A percentile compares a stretch with the other conserved stretches of the same genome.
These are phyloP conservation scores for Cheirogaleus major DNA, from an alignment of 2,797 vertebrate genomes.

Conservation along the genomic window DNA sequence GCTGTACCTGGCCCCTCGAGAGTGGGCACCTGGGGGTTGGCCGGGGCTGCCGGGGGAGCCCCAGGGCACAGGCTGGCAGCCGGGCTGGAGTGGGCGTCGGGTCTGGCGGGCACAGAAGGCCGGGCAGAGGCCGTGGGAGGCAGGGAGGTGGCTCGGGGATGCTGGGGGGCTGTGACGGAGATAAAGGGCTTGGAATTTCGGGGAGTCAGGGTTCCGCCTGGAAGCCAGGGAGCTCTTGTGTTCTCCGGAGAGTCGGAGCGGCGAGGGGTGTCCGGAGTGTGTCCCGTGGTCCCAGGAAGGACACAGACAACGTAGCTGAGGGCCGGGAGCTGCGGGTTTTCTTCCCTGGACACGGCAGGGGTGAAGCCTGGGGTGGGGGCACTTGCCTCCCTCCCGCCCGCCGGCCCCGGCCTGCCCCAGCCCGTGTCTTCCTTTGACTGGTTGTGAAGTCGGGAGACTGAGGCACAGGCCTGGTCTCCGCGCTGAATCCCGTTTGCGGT, in stretches of 20 bases:
- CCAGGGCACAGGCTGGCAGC: background rate
- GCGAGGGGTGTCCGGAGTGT: fast-evolving
- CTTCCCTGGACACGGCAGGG: background rate
- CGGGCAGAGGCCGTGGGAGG: background rate
- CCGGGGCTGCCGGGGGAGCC: no score
- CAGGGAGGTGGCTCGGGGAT: background rate
- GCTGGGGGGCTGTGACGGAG: background rate
- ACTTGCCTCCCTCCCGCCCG: fast-evolving
- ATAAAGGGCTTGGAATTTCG: background rate
- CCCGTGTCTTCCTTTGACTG: no score
- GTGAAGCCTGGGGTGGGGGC: background rate
- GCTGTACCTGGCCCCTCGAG: background rate
- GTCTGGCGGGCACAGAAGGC: background rate
- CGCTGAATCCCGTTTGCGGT: background rate
- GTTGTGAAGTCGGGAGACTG: background rate
- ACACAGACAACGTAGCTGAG: fast-evolving
- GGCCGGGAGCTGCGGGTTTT: background rate
- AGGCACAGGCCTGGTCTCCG: fast-evolving
- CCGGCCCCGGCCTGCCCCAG: background rate
- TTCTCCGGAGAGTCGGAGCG: background rate
- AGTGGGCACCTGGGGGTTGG: no score
- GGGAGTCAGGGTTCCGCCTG: background rate
- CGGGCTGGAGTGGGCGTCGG: fast-evolving
- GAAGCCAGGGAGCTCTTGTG: background rate
- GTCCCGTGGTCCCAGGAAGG: background rate